phyloP scores from a whole-genome alignment of 2,113 vertebrate species.

The Sylvia atricapilla region DNA sequence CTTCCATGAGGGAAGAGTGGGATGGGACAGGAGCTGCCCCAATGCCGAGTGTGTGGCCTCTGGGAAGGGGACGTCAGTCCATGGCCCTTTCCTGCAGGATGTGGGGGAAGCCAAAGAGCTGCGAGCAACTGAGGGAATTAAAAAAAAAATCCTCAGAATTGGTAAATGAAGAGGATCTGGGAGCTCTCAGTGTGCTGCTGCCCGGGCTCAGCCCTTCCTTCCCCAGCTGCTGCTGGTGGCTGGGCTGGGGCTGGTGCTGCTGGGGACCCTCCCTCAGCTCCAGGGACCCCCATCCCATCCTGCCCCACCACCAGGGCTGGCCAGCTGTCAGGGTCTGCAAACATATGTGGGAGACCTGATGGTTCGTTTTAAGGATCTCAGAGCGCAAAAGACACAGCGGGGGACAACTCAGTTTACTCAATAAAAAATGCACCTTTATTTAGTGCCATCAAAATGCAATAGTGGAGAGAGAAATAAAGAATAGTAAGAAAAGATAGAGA shows the following conservation, averaged over 20 bases:
- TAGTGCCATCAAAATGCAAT: too few relatives aligned
- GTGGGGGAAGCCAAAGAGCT: neutral
- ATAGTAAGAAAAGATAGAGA: too few relatives aligned
- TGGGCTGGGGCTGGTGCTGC: neutral
- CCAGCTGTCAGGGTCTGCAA: too few relatives aligned
- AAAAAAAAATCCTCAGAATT: neutral
- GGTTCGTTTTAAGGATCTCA: too few relatives aligned
- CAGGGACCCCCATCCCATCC: neutral
- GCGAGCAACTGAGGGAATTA: neutral
- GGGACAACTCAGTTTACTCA: too few relatives aligned
- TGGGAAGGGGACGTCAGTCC: too few relatives aligned
- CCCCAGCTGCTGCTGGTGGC: too few relatives aligned
- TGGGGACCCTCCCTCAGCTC: neutral
- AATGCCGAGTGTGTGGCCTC: neutral
- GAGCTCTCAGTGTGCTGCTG: neutral
- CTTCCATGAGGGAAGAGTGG: neutral
- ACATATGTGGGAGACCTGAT: too few relatives aligned
- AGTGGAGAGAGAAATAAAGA: too few relatives aligned
- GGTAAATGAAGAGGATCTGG: neutral
- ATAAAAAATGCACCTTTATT: too few relatives aligned
- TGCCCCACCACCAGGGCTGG: neutral
- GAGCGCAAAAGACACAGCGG: too few relatives aligned
- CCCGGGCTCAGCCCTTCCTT: neutral
- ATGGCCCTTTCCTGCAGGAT: neutral
- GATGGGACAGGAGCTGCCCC: neutral